Conservation (phyloP, 2,888 invertebrate species). For the Drosophila pseudotakahashii region DNA sequence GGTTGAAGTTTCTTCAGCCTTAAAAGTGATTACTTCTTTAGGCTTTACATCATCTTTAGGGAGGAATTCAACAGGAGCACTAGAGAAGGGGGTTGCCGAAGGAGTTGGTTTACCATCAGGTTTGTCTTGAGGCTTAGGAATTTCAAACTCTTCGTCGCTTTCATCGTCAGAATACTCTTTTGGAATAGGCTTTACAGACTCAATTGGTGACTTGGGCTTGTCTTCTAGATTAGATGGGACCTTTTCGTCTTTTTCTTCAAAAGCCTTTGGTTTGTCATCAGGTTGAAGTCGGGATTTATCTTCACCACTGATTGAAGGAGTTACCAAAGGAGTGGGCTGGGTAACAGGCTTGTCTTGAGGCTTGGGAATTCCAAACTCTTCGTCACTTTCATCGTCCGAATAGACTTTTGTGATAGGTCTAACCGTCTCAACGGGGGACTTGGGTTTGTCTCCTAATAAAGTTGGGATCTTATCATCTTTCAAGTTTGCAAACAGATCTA, state of each 20-base stretch:
- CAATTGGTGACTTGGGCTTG: background rate
- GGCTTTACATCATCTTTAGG: too few species aligned
- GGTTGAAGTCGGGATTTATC: constrained; percentile 1
- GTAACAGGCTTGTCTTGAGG: background rate
- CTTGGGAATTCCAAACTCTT: background rate
- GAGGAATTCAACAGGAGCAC: background rate
- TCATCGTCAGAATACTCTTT: constrained; percentile 21
- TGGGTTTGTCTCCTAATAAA: background rate
- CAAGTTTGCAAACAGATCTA: background rate
- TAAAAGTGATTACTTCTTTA: background rate
- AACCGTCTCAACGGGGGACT: constrained; percentile 12
- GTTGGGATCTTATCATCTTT: constrained; percentile 3
- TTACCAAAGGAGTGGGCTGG: background rate
- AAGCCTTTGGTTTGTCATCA: background rate
- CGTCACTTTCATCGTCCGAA: constrained; percentile 22
- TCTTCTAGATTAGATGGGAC: background rate
- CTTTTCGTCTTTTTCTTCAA: background rate
- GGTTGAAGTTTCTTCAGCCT: background rate
- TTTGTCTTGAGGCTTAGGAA: background rate
- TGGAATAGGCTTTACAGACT: background rate
- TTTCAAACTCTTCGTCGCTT: background rate
- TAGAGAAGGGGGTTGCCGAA: background rate
- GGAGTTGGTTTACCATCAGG: background rate
- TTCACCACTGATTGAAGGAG: background rate
- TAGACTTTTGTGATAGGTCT: constrained; percentile 17